A percentile compares a stretch with the other conserved stretches of the same genome.
Conservation (phyloP, 2,113 vertebrate genomes). For the Amphilophus citrinellus region DNA sequence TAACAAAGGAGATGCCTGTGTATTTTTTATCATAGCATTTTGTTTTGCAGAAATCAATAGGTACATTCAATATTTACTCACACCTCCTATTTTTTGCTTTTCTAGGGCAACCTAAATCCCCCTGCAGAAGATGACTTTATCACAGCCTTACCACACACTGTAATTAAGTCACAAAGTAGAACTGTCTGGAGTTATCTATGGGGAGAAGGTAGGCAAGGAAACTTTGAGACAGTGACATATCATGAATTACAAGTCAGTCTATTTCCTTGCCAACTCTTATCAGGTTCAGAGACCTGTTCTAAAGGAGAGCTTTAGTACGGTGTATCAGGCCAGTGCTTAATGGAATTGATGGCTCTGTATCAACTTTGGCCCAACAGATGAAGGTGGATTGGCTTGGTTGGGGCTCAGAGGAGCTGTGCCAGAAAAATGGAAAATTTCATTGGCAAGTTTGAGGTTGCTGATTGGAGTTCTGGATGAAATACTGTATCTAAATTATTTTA, state of each 20-base stretch:
- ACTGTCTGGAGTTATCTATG: conserved; percentile 65
- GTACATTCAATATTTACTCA: conserved; percentile 40
- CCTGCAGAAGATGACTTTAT: conserved; percentile 64
- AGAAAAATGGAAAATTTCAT: conserved; percentile 46
- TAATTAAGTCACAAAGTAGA: conserved; percentile 75
- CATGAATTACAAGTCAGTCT: conserved; percentile 72
- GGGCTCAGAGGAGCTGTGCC: conserved; percentile 55
- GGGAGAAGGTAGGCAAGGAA: conserved; percentile 61
- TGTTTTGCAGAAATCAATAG: conserved; percentile 51
- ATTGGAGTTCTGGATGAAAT: conserved; percentile 47
- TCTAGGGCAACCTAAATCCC: conserved; percentile 47
- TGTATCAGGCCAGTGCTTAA: conserved; percentile 74
- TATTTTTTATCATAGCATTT: conserved; percentile 20
- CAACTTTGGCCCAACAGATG: conserved; percentile 66
- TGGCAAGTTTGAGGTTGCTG: conserved; percentile 18
- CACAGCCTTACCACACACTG: conserved; percentile 51
- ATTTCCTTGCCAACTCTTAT: conserved; percentile 69
- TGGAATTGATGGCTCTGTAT: conserved; percentile 81
- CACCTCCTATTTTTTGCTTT: conserved; percentile 35
- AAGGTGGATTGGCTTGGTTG: conserved; percentile 27
- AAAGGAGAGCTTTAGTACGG: conserved; percentile 69
- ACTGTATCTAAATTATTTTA: conserved; percentile 22
- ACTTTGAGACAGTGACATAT: conserved; percentile 67
- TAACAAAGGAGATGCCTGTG: neutral
- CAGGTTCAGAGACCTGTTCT: conserved; percentile 71